phyloP scores from a whole-genome alignment of 2,888 invertebrate genomes.

The Eristalis arbustorum region DNA sequence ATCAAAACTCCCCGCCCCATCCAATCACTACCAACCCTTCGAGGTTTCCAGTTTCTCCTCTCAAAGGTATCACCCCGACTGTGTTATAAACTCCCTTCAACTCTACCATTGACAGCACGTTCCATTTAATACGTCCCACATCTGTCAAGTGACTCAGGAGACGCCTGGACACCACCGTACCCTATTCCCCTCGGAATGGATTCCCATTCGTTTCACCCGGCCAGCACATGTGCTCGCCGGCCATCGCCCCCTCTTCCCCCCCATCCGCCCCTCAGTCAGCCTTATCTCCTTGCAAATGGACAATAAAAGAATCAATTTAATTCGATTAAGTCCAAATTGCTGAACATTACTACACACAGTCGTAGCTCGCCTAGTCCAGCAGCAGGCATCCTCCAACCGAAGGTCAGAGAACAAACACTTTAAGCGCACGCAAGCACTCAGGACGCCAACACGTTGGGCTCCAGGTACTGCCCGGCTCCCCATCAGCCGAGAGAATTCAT shows the following conservation, averaged over 20 bases:
- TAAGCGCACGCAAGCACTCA: conserved; percentile 55
- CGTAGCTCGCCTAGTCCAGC: neutral
- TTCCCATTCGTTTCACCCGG: neutral
- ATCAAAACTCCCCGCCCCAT: neutral
- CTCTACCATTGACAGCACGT: neutral
- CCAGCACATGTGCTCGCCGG: neutral
- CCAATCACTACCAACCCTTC: neutral
- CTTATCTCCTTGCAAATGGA: conserved; percentile 41
- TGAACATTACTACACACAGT: conserved; percentile 47
- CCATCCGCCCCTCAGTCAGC: neutral
- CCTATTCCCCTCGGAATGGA: neutral
- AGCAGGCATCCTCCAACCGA: conserved; percentile 24
- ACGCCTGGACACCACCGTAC: neutral
- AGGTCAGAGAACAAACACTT: conserved; percentile 60
- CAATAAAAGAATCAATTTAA: conserved; percentile 70
- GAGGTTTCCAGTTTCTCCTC: neutral
- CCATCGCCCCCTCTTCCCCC: neutral
- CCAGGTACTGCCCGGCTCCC: conserved; percentile 57
- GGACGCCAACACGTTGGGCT: conserved; percentile 38
- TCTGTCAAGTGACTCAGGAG: neutral
- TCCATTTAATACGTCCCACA: neutral
- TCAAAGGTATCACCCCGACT: neutral
- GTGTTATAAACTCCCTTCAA: neutral
- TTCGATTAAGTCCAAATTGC: conserved; percentile 68
- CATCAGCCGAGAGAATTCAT: conserved; percentile 45